Percentiles rank a stretch among this genome's conserved stretches.
Conservation (phyloP, 2,888 invertebrate genomes). For the Branchinecta sandiegonensis region DNA sequence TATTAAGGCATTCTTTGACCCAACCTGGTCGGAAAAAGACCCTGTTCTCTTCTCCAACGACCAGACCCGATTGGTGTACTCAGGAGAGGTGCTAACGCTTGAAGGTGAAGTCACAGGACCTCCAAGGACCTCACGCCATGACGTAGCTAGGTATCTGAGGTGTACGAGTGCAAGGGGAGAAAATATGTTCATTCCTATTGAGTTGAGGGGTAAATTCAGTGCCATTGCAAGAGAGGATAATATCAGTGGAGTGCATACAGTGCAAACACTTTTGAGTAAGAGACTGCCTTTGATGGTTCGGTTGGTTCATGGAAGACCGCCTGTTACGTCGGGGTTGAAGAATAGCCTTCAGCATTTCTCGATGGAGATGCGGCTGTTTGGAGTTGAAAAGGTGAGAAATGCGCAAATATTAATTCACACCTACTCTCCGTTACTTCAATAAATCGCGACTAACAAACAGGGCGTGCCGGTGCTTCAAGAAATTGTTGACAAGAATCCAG, state of each 20-base stretch:
- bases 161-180: slow-evolving; percentile 75
- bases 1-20: slow-evolving; percentile 45
- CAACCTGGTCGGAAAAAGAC: background rate
- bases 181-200: slow-evolving; percentile 61
- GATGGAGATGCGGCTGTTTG: slow-evolving; percentile 64
- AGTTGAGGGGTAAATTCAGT: slow-evolving; percentile 80
- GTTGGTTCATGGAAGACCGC: slow-evolving; percentile 75
- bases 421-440: too few relatives aligned
- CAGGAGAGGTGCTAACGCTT: slow-evolving; percentile 67
- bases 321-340: slow-evolving; percentile 46
- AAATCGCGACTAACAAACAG: too few relatives aligned
- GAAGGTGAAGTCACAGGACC: slow-evolving; percentile 46
- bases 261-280: slow-evolving; percentile 71
- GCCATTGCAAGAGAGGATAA: slow-evolving; percentile 82
- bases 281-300: slow-evolving; percentile 81
- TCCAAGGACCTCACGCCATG: slow-evolving; percentile 33
- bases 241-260: slow-evolving; percentile 85
- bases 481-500: too few relatives aligned
- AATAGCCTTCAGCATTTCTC: slow-evolving; percentile 68
- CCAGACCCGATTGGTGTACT: slow-evolving; percentile 50
- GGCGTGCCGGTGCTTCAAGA: too few relatives aligned
- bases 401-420: too few relatives aligned
- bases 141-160: slow-evolving; percentile 61
- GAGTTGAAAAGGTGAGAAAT: slow-evolving; percentile 37
- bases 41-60: slow-evolving; percentile 30